These are phyloP conservation scores for Drosophila picticornis DNA, from an alignment of 2,888 invertebrate species.

Conservation along the genomic window DNA sequence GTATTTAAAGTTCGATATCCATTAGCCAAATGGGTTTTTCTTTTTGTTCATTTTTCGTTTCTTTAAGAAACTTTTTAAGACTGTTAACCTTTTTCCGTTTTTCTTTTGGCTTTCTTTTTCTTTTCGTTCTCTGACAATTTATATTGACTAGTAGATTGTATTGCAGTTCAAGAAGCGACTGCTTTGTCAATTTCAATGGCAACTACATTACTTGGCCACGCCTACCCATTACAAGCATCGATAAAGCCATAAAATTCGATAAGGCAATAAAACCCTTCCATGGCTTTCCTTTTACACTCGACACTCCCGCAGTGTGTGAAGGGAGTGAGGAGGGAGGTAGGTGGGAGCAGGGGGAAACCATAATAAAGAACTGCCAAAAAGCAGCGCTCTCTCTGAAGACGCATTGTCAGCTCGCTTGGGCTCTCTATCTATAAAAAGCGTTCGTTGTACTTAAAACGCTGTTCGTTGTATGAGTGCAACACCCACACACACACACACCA, in stretches of 20 bases:
- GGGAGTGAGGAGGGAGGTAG: too few species aligned
- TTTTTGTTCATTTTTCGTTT: background rate
- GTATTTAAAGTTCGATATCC: background rate
- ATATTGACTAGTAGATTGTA: conserved; percentile 17
- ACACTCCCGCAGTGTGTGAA: conserved; percentile 1
- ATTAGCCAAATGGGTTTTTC: background rate
- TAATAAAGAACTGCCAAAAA: conserved; percentile 76
- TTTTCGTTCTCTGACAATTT: background rate
- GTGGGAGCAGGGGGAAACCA: conserved; percentile 47
- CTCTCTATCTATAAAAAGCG: conserved; percentile 23
- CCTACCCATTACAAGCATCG: conserved; percentile 59
- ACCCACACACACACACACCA: conserved; percentile 44
- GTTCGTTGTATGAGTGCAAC: conserved; percentile 55
- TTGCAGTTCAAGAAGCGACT: conserved; percentile 31
- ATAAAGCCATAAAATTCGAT: conserved; percentile 74
- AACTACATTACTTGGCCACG: conserved; percentile 54
- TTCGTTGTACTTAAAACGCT: conserved; percentile 26
- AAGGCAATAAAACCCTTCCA: conserved; percentile 64
- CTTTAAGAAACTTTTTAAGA: conserved; percentile 13
- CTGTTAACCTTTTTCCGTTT: background rate
- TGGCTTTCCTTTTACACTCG: conserved; percentile 7
- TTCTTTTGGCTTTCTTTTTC: conserved; percentile 1
- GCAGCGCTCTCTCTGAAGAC: conserved; percentile 52
- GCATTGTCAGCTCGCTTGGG: conserved; percentile 53
- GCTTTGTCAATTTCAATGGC: conserved; percentile 50